Evolutionary conservation across 2,888 invertebrate genomes (phyloP).

Genomic region (Ectobius pallidus): DNA sequence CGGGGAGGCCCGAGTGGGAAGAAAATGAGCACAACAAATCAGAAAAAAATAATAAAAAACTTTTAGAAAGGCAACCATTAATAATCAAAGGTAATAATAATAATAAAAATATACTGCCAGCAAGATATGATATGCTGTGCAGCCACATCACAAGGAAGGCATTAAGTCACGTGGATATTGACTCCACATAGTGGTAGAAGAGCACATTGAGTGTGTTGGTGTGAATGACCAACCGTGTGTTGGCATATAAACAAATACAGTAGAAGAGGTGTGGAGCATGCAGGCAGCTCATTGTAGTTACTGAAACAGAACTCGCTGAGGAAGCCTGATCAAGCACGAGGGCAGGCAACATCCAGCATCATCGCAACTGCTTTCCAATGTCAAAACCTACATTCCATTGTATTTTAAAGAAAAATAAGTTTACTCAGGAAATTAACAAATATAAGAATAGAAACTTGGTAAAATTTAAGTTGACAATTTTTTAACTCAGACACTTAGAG

Average conservation of each 20-base stretch:
- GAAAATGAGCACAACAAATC: slow-evolving; percentile 47
- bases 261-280: slow-evolving; percentile 45
- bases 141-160: slow-evolving; percentile 38
- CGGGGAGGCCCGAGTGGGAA: slow-evolving; percentile 47
- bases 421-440: no score
- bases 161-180: slow-evolving; percentile 27
- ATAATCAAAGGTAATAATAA: slow-evolving; percentile 43
- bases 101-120: slow-evolving; percentile 43
- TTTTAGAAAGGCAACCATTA: slow-evolving; percentile 43
- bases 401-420: no score
- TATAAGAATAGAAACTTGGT: no score
- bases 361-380: neutral
- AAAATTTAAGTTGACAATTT: no score
- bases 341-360: neutral
- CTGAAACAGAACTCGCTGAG: slow-evolving; percentile 45
- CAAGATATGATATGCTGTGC: slow-evolving; percentile 40
- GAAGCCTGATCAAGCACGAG: slow-evolving; percentile 34
- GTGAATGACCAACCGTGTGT: slow-evolving; percentile 33
- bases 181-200: slow-evolving; percentile 40
- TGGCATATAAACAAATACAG: slow-evolving; percentile 42
- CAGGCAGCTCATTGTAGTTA: slow-evolving; percentile 45
- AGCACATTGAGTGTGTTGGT: slow-evolving; percentile 38
- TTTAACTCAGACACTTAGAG: no score
- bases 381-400: no score
- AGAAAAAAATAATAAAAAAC: slow-evolving; percentile 45